Base-by-base conservation (phyloP, 2,113 vertebrate genomes). In the Vulpes ferrilata region DNA sequence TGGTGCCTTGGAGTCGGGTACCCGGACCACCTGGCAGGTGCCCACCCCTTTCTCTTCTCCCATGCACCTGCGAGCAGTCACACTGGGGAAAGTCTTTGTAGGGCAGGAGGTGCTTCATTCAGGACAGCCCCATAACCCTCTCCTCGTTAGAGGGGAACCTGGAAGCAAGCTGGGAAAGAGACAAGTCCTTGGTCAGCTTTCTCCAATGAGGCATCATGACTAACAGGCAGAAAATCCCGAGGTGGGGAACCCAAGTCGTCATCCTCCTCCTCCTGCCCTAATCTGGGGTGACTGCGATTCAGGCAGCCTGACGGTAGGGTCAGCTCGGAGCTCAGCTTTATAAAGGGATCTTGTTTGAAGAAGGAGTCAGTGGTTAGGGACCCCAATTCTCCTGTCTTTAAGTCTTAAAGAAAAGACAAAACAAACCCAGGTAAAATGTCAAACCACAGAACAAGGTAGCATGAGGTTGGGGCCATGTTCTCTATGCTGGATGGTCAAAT, bases 401-500 rank as follows among this genome's bases (percentile, higher is more conserved):
- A 87, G 65, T 71, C 91, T 94, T 89, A 38, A 95, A 85, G 88
- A 94, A 79, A 57, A 96, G 92, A 97, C 64, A 78, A 57, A 96
- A 74, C 84, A 91, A 93, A 82, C 82, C 25, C 67, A 43, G 62
- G 89, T 86, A 90, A 96, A 93, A 92, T 88, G 93, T 81, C 95
- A 96, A 95, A 95, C 86, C 94, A 85, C 94, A 80, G 48, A 64
- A 90, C 80, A 20, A 82, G 20, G 30, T 81, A 32, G 71, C 13
- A 32, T 74, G 71, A 79, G 15, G 62, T 9, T 25, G 55, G 87
- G 71, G 55, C 55, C 80, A 25, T 3, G 30, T 25, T 53, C 43
- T 79, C 25, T 43, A 19, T 48, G 60, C 59, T 20, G 71, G 86
- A 80, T 4, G 0, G 85, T 84, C 95, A 23, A 53, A 55, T 43